Base-by-base conservation (phyloP, 2,113 vertebrate genomes). In the Lathamus discolor region DNA sequence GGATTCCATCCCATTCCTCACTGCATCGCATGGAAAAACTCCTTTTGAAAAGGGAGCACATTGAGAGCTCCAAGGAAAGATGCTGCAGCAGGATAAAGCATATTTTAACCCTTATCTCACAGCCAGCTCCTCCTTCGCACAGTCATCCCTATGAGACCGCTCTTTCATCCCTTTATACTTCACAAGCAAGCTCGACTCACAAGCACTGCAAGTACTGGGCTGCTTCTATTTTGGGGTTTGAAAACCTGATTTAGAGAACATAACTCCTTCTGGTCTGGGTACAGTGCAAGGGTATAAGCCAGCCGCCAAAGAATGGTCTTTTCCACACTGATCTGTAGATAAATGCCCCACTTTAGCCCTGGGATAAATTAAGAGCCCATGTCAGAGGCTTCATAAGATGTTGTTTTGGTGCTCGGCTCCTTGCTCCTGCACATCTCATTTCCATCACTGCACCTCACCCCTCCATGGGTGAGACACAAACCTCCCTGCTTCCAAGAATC, bases 211-310 rank as follows among this genome's bases (percentile, higher is more conserved):
- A 18, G 6, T 29, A 13, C 18, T 2, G 24, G 14, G 54, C 33
- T 33, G 41, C 7, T 72, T 87, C 14, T 37, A 0, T 18, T 83
- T 49, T 5, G 6, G 5, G 28, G 44, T 7, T 69, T 84, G 64
- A 15, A 67, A 82, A 28, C 1, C 4, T 4, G 6, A 46, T 61
- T 82, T 55, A 66, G n/a, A 74, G 28, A 57, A 35, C 2, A 1
- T 9, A 29, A 37, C 68, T 41, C 46, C 62, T 57, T 18, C 52
- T 43, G 17, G 6, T 55, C 48, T 55, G 0, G 5, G 48, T 37
- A 63, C 41, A 1, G 3, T 2, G 15, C 1, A 0, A 49, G 31
- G 48, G 12, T 15, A 22, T 20, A 39, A 51, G 15, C 24, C 48
- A 63, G 48, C n/a, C 41, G 11, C 48, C 12, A 5, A 54, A 17